Base-by-base conservation (phyloP, 2,888 invertebrate species). In the Drosophila stalkeri region DNA sequence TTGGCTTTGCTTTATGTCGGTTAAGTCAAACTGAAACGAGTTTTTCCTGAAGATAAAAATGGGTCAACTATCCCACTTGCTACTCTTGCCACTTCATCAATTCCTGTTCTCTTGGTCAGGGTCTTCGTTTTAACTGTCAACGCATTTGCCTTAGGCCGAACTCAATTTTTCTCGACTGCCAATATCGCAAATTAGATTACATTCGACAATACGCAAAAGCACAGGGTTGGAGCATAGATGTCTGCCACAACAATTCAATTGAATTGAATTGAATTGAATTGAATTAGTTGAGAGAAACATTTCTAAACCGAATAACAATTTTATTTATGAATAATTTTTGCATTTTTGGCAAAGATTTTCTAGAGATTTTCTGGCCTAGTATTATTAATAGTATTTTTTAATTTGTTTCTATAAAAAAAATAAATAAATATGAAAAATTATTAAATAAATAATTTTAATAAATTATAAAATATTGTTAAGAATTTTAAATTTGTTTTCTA, bases 151-250 rank as follows among this genome's bases (percentile, higher is more conserved):
- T 46, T 64, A 56, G 66, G 37, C 59, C 59, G 60, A 5, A 18
- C 62, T 51, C 74, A 67, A 56, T 69, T 59, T 59, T 57, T 75
- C 82, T 80, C 67, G 63, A 52, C 70, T 62, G 68, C 61, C 65
- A 55, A 71, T 77, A 66, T 67, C 79, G 66, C 75, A 82, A 84
- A 84, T 84, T 75, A 83, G 77, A 80, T 88, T 68, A 70, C 63
- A 33, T 37, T 82, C 59, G 60, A 46, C 44, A 14, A 33, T 35
- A 16, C 14, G 3, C 27, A 16, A 12, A 6, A 44, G 8, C 37
- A 46, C 46, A 74, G 70, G 76, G 75, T 41, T 56, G 52, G 7
- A 12, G n/a, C 49, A 31, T 6, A 31, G n/a, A 2, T 5, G n/a
- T n/a, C 11, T 51, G 49, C 1, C 31, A 31, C 9, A n/a, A 27